Evolutionary conservation across 2,113 vertebrate species (phyloP), one percentile per base, ranked within the genome.

Genomic region (Alethe diademata): DNA sequence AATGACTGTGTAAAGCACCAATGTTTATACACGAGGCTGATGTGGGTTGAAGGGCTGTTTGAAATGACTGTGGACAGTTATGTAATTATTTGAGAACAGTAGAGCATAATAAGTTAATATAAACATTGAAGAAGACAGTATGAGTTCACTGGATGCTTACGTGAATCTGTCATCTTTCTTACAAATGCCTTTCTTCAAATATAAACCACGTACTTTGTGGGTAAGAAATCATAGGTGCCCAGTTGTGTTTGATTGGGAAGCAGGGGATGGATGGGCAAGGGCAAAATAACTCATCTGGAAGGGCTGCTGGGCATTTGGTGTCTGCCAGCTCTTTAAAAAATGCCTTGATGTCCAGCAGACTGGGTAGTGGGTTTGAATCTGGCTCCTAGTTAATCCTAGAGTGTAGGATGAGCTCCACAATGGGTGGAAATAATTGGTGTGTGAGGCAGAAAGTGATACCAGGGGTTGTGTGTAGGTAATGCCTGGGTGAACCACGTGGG

Each of bases 11-110:
- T 64, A 93, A 93, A 96, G 88, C 69, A 88, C n/a, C 36, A 62
- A 1, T 94, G 93, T 96, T 96, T 97, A 96, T 92, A 93, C 45
- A 86, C 0, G 2, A 69, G 60, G 57, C 61, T 90, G 67, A 92
- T 92, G 93, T 65, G 83, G 57, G 86, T 57, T 94, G 94, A 96
- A 92, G 35, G 91, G 65, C 88, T 96, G 93, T 95, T 97, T 94
- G 86, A 90, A 95, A 96, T 57, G 72, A 28, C 86, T 86, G 51
- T 31, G 88, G 57, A 67, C 84, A 67, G 85, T 95, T 96, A 96
- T 75, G 91, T 84, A 97, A 97, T 93, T 93, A 93, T 95, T 93
- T 95, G 83, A 96, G 82, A 88, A 94, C 60, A 80, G 90, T 80
- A 92, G 90, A 93, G 79, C 86, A 88, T 94, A 96, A 96, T 86